Percentiles rank a stretch among this genome's conserved stretches.
These are phyloP conservation scores for Heliconius charithonia DNA, from an alignment of 2,888 invertebrate species.

Conservation along the genomic window DNA sequence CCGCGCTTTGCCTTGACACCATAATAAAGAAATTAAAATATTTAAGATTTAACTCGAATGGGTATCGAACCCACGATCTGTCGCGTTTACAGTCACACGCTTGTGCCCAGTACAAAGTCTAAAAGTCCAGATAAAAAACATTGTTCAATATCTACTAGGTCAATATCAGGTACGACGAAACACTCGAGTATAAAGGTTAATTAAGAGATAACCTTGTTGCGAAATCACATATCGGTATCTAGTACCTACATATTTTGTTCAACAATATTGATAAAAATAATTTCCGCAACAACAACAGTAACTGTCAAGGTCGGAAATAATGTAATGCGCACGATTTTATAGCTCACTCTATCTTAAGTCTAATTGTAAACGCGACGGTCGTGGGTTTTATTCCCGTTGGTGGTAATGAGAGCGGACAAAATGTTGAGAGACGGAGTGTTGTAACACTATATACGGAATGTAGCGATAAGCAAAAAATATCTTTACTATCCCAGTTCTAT, in stretches of 20 bases:
- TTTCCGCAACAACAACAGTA: conserved; percentile 12
- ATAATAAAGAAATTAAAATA: too few species aligned
- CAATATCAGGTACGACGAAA: conserved; percentile 16
- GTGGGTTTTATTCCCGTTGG: neutral
- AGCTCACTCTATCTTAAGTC: neutral
- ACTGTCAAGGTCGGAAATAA: neutral
- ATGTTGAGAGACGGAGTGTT: too few species aligned
- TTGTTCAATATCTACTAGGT: conserved; percentile 6
- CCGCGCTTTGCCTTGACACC: too few species aligned
- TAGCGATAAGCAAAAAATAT: too few species aligned
- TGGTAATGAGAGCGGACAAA: neutral
- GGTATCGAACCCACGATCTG: too few species aligned
- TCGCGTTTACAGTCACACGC: too few species aligned
- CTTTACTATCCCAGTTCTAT: too few species aligned
- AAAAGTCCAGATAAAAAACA: neutral
- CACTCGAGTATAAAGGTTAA: conserved; percentile 8
- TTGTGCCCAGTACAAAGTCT: neutral
- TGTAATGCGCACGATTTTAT: neutral
- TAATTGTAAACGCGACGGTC: neutral
- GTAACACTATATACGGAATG: too few species aligned
- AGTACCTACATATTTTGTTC: neutral
- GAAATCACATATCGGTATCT: neutral
- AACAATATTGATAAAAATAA: conserved; percentile 15
- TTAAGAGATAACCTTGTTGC: conserved; percentile 12
- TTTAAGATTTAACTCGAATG: too few species aligned